Evolutionary conservation across 2,113 vertebrate species (phyloP).

Genomic region (Petrocephalus zakoni): DNA sequence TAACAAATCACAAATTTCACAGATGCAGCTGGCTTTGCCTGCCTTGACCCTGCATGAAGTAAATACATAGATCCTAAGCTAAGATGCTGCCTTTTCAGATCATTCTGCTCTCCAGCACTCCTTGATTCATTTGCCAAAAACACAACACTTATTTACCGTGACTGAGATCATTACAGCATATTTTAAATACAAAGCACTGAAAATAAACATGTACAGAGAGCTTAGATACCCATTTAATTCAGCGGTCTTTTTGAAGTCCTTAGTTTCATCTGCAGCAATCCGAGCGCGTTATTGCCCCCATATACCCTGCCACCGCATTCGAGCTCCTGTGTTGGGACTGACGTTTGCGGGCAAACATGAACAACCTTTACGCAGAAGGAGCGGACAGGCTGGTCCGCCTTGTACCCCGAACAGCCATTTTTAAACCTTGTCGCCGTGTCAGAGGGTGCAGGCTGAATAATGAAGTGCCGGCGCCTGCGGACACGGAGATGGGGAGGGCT

Average conservation of each 20-base stretch:
- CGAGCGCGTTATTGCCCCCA: neutral
- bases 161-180: neutral
- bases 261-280: neutral
- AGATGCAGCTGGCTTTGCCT: neutral
- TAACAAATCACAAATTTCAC: constrained; percentile 7
- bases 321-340: neutral
- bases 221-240: neutral
- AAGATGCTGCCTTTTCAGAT: neutral
- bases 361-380: neutral
- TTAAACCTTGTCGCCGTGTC: constrained; percentile 21
- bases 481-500: constrained; percentile 26
- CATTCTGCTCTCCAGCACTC: neutral
- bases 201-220: neutral
- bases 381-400: neutral
- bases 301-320: neutral
- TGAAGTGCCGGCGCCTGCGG: constrained; percentile 30
- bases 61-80: neutral
- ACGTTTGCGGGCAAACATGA: neutral
- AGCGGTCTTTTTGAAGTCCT: neutral
- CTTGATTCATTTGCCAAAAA: neutral
- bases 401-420: neutral
- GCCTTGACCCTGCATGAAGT: neutral
- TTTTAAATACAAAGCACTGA: neutral
- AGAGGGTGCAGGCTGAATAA: constrained; percentile 31
- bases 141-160: neutral